Percentiles rank a stretch among this genome's conserved stretches.
phyloP scores from a whole-genome alignment of 2,113 vertebrate genomes.

The Alligator sinensis region DNA sequence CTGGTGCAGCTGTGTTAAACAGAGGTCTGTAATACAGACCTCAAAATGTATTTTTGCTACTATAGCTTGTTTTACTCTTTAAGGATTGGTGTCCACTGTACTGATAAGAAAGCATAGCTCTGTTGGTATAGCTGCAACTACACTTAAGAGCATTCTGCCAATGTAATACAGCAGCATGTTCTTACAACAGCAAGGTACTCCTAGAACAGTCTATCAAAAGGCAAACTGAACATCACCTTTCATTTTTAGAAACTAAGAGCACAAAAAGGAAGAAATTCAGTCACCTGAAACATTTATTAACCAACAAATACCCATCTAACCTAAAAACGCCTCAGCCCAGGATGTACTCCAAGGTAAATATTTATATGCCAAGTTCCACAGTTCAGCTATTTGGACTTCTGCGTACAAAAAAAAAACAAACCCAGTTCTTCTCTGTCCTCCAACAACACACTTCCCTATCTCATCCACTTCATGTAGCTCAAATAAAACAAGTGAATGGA shows the following conservation, averaged over 20 bases:
- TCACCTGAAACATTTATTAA: constrained; percentile 42
- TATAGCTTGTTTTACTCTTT: too few relatives aligned
- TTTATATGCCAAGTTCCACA: constrained; percentile 45
- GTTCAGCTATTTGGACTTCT: constrained; percentile 19
- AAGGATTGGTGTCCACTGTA: too few relatives aligned
- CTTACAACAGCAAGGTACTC: background rate
- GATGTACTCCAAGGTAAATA: constrained; percentile 39
- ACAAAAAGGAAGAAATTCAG: background rate
- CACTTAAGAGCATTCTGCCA: too few relatives aligned
- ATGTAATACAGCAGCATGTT: background rate
- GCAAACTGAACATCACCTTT: constrained; percentile 5
- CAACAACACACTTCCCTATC: background rate
- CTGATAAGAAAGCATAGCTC: too few relatives aligned
- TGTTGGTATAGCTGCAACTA: too few relatives aligned
- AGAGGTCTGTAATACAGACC: too few relatives aligned
- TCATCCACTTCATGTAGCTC: constrained; percentile 12
- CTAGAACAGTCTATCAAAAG: constrained; percentile 9
- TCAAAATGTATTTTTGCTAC: too few relatives aligned
- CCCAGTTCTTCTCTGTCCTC: too few relatives aligned
- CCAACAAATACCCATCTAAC: constrained; percentile 46
- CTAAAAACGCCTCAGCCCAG: constrained; percentile 39
- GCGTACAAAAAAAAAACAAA: too few relatives aligned
- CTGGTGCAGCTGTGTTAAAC: too few relatives aligned
- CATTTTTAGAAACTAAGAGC: constrained; percentile 26
- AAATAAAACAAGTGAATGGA: background rate